Evolutionary conservation across 1,140 invertebrate genomes (phyloP), one percentile per base, ranked within the genome.

Genomic region (Bacillus rossius): DNA sequence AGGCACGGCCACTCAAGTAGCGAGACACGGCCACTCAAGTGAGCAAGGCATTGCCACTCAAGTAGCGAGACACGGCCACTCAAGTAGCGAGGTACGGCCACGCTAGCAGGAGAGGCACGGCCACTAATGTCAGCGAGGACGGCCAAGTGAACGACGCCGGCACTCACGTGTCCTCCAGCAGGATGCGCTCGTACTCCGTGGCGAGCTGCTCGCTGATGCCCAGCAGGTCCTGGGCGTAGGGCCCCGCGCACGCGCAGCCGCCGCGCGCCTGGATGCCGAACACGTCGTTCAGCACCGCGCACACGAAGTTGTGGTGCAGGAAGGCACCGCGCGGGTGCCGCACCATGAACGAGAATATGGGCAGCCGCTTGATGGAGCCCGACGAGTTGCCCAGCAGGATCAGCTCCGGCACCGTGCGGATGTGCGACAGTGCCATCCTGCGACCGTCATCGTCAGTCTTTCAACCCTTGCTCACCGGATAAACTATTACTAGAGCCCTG

Each of bases 221-320:
- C 55, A 96, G 78, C 8, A 94, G 75, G 73, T 91, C 85, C 73
- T 92, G 85, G 8, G 89, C 89, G 69, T 95, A 95, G 52, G 88
- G 86, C 42, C 90, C 87, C 38, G 89, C 87, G 76, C 89, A 92
- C 1, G 87, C 86, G 76, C 89, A 92, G 1, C 92, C 91, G 8
- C 90, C 88, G 64, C 92, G 78, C 0, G 89, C 87, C 74, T 96
- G 93, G 40, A 96, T 91, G 0, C 94, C 94, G 70, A 94, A 96
- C 8, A 96, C 81, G 69, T 96, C 94, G 67, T 96, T 96, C 3
- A 96, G 78, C 1, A 96, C 77, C 2, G 89, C 86, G 64, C 87
- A 88, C 0, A 95, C 84, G 72, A 92, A 96, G 73, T 95, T 95
- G 68, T 95, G 90, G 73, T 96, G 94, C 0, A 96, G 81, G 68